Evolutionary conservation across 2,888 invertebrate genomes (phyloP).

Genomic region (Notocelia uddmanniana): DNA sequence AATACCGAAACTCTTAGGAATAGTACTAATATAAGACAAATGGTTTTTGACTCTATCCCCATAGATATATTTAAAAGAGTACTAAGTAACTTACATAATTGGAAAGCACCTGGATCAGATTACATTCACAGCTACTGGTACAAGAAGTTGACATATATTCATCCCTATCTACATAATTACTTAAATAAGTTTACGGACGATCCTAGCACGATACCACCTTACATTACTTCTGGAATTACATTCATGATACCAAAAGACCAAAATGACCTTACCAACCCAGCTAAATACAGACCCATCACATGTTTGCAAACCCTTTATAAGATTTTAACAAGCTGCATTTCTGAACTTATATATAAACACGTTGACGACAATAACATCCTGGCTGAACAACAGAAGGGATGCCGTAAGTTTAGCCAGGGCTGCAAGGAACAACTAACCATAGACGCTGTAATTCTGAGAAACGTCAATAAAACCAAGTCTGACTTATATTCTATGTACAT

Average conservation of each 20-base stretch:
- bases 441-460: no score
- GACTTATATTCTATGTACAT: no score
- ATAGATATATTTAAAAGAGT: no score
- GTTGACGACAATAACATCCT: conserved; percentile 47
- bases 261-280: conserved; percentile 43
- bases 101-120: conserved; percentile 48
- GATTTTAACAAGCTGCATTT: conserved; percentile 49
- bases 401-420: no score
- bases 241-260: conserved; percentile 50
- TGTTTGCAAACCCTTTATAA: conserved; percentile 54
- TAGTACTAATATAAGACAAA: no score
- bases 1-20: no score
- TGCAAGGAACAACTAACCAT: no score
- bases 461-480: no score
- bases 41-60: no score
- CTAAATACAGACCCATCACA: conserved; percentile 53
- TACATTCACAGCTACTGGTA: conserved; percentile 50
- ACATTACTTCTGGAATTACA: conserved; percentile 47
- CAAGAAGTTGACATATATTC: conserved; percentile 47
- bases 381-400: no score
- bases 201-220: conserved; percentile 41
- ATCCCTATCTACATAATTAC: conserved; percentile 30
- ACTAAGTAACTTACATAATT: conserved; percentile 17
- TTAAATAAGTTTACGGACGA: conserved; percentile 45
- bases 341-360: conserved; percentile 48